Evolutionary conservation across 2,888 invertebrate species (phyloP).

Genomic region (Erannis defoliaria): DNA sequence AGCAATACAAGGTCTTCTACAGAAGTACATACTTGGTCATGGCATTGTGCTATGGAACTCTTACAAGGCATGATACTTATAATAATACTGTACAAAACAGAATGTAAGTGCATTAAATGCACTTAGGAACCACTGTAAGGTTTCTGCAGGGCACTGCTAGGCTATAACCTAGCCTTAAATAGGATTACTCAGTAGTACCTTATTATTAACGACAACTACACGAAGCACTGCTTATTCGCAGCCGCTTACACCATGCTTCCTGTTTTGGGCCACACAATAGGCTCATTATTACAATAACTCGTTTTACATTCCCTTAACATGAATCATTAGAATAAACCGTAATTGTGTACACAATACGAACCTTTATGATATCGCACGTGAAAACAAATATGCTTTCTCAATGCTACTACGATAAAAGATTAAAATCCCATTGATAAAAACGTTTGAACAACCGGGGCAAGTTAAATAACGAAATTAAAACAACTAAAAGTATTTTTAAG

Average conservation of each 20-base stretch:
- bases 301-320: constrained; percentile 76
- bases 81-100: constrained; percentile 17
- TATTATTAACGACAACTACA: constrained; percentile 34
- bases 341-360: constrained; percentile 63
- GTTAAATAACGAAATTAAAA: constrained; percentile 65
- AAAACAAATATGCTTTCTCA: constrained; percentile 51
- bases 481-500: constrained; percentile 54
- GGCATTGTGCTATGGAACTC: neutral
- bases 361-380: constrained; percentile 55
- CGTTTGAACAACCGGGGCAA: constrained; percentile 55
- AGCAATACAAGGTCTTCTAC: constrained; percentile 20
- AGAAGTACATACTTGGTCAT: constrained; percentile 12
- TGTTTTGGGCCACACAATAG: constrained; percentile 67
- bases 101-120: constrained; percentile 33
- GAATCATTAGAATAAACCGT: constrained; percentile 73
- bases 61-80: neutral
- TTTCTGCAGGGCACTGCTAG: constrained; percentile 57
- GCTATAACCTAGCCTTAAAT: constrained; percentile 60
- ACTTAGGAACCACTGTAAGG: constrained; percentile 48
- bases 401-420: constrained; percentile 47
- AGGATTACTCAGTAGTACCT: constrained; percentile 51
- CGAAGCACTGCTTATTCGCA: constrained; percentile 45
- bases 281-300: constrained; percentile 67
- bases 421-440: constrained; percentile 71
- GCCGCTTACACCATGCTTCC: constrained; percentile 60